These are phyloP conservation scores for Antechinus flavipes DNA, from an alignment of 2,113 vertebrate genomes.

Conservation along the genomic window DNA sequence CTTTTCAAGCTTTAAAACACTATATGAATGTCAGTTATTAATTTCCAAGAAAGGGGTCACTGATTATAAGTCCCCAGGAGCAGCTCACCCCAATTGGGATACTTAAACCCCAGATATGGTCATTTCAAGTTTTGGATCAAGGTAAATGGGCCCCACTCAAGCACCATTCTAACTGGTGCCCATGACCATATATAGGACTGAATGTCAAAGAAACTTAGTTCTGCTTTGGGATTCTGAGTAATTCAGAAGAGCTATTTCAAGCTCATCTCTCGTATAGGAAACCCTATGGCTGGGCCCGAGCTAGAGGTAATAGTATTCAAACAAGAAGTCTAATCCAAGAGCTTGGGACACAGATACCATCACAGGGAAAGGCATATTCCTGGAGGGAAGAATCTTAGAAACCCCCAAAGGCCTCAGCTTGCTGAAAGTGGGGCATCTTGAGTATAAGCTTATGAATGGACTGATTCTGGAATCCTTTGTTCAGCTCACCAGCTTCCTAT, in stretches of 20 bases:
- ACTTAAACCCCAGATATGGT: neutral
- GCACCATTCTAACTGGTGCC: neutral
- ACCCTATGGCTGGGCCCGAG: neutral
- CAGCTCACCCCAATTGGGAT: neutral
- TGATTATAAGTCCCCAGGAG: neutral
- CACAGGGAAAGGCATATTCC: neutral
- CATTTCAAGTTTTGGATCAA: neutral
- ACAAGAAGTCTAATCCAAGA: neutral
- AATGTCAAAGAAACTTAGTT: neutral
- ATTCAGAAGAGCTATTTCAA: neutral
- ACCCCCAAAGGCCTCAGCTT: neutral
- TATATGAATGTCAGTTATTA: neutral
- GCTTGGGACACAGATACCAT: neutral
- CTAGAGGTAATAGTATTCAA: neutral
- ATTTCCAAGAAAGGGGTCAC: neutral
- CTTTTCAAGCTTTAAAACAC: neutral
- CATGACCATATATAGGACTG: neutral
- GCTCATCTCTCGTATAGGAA: neutral
- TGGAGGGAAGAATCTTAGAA: neutral
- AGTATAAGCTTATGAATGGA: neutral
- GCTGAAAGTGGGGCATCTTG: conserved; percentile 19
- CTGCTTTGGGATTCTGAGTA: neutral
- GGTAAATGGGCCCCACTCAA: neutral
- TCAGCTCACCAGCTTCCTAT: neutral
- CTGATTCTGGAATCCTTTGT: neutral